A percentile compares a stretch with the other conserved stretches of the same genome.
These are phyloP conservation scores for Whitmania pigra DNA, from an alignment of 1,140 invertebrate species.

Conservation along the genomic window DNA sequence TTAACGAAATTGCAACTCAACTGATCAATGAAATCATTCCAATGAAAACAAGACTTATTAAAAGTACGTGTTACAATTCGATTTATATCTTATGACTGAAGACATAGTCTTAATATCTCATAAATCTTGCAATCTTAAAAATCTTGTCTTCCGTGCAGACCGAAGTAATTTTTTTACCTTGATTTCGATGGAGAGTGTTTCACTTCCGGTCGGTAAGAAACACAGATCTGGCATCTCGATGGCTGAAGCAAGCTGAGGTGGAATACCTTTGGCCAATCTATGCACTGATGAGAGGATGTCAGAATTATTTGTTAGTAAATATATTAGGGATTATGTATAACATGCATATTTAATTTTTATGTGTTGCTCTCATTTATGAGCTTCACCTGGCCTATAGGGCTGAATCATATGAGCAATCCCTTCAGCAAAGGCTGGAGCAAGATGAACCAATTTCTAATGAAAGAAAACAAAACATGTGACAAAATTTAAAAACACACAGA, in stretches of 20 bases:
- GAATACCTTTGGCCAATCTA: conserved; percentile 4
- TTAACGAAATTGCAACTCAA: not conserved
- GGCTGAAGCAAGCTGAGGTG: not conserved
- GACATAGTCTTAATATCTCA: no score
- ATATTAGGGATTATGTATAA: no score
- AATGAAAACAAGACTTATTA: not conserved
- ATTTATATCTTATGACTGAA: no score
- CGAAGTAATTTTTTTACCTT: no score
- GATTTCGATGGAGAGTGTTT: no score
- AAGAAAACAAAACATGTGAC: not conserved
- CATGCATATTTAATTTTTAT: no score
- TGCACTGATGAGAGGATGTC: not conserved
- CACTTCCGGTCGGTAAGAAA: not conserved
- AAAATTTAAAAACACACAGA: not conserved
- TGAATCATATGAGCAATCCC: not conserved
- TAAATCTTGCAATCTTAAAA: no score
- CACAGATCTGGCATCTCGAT: conserved; percentile 1
- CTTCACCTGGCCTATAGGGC: not conserved
- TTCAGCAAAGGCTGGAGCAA: not conserved
- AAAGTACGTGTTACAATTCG: no score
- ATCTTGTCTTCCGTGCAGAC: no score
- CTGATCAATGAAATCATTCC: not conserved
- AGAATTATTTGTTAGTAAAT: no score
- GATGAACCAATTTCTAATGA: conserved; percentile 3
- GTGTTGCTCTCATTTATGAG: no score